Percentiles rank a stretch among this genome's conserved stretches.
Conservation (phyloP, 2,888 invertebrate species). For the Dusona sp. region DNA sequence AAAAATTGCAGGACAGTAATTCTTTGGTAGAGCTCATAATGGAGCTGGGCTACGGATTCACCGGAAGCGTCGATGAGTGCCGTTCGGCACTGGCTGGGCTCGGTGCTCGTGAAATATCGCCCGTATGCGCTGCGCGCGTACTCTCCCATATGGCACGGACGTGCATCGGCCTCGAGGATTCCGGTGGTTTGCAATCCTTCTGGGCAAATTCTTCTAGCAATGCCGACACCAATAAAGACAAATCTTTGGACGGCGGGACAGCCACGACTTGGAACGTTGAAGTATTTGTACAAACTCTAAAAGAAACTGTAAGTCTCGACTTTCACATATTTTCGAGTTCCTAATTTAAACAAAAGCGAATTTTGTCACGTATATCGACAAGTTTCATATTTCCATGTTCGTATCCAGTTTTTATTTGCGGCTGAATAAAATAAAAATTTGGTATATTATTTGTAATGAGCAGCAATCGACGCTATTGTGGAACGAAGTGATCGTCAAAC, state of each 20-base stretch:
- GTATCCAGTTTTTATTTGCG: no score
- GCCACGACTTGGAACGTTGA: constrained; percentile 95
- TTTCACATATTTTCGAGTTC: not conserved
- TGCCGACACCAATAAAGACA: constrained; percentile 85
- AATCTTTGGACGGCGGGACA: constrained; percentile 77
- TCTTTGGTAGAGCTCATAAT: constrained; percentile 94
- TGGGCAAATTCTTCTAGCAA: constrained; percentile 87
- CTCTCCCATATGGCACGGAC: constrained; percentile 95
- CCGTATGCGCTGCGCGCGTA: constrained; percentile 93
- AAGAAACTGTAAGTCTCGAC: constrained; percentile 90
- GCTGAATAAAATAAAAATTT: no score
- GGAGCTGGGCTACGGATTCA: constrained; percentile 97
- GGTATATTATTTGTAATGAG: not conserved
- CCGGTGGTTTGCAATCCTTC: constrained; percentile 85
- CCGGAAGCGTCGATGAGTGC: constrained; percentile 94
- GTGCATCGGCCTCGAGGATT: constrained; percentile 90
- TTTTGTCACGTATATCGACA: not conserved
- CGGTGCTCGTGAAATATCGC: constrained; percentile 92
- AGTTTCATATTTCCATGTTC: not conserved
- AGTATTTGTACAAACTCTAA: constrained; percentile 95
- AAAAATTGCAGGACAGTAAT: constrained; percentile 87
- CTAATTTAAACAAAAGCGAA: not conserved
- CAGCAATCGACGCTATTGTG: constrained; percentile 92
- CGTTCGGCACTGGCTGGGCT: constrained; percentile 93
- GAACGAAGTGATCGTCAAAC: constrained; percentile 96